Percentiles rank a stretch among this genome's conserved stretches.
Conservation (phyloP, 2,888 invertebrate genomes). For the Ryuthela nishihirai region DNA sequence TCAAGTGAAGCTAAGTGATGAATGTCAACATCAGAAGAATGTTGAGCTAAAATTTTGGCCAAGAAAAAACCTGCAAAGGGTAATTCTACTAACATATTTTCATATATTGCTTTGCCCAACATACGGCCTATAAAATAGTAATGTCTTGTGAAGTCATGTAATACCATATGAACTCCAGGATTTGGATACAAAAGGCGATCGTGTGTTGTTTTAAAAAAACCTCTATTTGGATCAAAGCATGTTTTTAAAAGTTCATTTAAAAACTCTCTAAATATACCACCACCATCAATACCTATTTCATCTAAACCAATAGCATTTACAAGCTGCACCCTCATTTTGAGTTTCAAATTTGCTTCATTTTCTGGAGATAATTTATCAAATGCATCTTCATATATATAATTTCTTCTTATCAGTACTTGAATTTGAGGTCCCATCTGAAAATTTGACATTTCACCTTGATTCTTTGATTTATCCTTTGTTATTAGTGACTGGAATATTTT, state of each 20-base stretch:
- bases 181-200: slow-evolving; percentile 95
- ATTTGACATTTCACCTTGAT: slow-evolving; percentile 69
- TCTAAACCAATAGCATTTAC: slow-evolving; percentile 86
- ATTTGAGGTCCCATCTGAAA: slow-evolving; percentile 69
- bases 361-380: slow-evolving; percentile 87
- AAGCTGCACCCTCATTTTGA: slow-evolving; percentile 81
- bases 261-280: slow-evolving; percentile 94
- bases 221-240: slow-evolving; percentile 93
- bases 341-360: slow-evolving; percentile 81
- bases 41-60: slow-evolving; percentile 75
- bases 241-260: slow-evolving; percentile 89
- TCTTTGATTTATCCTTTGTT: slow-evolving; percentile 62
- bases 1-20: slow-evolving; percentile 92
- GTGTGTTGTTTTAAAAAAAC: slow-evolving; percentile 81
- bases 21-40: slow-evolving; percentile 66
- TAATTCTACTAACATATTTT: slow-evolving; percentile 88
- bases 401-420: slow-evolving; percentile 72
- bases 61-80: slow-evolving; percentile 96
- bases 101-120: slow-evolving; percentile 92
- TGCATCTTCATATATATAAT: slow-evolving; percentile 97
- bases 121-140: slow-evolving; percentile 93
- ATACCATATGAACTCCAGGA: slow-evolving; percentile 81
- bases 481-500: slow-evolving; percentile 56
- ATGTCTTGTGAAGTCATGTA: slow-evolving; percentile 80
- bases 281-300: slow-evolving; percentile 96